phyloP scores from a whole-genome alignment of 2,113 vertebrate genomes.

The Cheirogaleus medius region DNA sequence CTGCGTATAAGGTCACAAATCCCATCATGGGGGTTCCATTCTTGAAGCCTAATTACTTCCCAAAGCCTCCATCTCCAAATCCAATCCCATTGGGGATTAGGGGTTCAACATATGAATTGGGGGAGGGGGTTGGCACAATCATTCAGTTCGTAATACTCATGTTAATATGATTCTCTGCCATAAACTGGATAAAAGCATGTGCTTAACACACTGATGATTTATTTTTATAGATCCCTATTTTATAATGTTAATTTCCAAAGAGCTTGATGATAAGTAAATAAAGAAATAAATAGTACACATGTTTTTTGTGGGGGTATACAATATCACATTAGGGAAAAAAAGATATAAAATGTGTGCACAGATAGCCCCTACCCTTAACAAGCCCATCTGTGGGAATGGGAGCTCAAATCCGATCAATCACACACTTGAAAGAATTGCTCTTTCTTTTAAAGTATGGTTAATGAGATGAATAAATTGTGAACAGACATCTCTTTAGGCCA shows the following conservation, averaged over 20 bases:
- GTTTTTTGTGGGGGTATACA: not conserved
- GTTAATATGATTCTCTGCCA: not conserved
- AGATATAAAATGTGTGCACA: not conserved
- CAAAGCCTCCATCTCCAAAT: not conserved
- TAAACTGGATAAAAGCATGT: not conserved
- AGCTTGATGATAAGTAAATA: not conserved
- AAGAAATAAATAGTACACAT: not conserved
- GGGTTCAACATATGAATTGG: not conserved
- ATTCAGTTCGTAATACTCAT: not conserved
- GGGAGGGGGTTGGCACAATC: not conserved
- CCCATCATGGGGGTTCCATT: not conserved
- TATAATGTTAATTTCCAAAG: not conserved
- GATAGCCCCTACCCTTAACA: not conserved
- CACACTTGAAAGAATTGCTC: not conserved
- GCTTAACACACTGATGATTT: not conserved
- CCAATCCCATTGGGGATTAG: not conserved
- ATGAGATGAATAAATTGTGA: not conserved
- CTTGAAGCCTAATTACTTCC: not conserved
- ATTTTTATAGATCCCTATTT: not conserved
- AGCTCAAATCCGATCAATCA: not conserved
- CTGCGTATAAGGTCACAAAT: not conserved
- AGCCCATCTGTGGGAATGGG: not conserved
- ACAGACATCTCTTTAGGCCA: not conserved
- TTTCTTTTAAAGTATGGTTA: slow-evolving; percentile 45
- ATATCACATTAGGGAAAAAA: not conserved